Percentiles rank a stretch among this genome's conserved stretches.
phyloP scores from a whole-genome alignment of 2,888 invertebrate genomes.

The Fragum fragum region DNA sequence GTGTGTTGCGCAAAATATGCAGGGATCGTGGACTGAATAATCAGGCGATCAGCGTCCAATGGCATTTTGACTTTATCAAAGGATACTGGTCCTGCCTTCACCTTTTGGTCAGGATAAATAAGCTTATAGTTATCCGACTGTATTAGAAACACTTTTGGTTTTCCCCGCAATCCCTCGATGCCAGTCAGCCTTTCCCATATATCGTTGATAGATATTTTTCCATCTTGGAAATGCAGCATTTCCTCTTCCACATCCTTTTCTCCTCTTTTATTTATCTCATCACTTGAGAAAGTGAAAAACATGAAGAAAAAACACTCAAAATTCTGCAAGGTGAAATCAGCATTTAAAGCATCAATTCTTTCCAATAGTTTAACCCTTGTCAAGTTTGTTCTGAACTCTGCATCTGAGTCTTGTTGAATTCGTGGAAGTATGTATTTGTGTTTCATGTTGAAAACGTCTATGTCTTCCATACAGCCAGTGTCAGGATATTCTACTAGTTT shows the following conservation, averaged over 20 bases:
- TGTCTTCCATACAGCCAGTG: background rate
- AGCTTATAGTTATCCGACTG: slow-evolving; percentile 2
- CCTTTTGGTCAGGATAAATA: background rate
- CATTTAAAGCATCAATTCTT: background rate
- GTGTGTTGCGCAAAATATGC: background rate
- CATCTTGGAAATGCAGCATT: slow-evolving; percentile 5
- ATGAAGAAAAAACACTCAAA: slow-evolving; percentile 25
- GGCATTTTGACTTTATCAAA: background rate
- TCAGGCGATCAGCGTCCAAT: slow-evolving; percentile 10
- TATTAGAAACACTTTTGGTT: slow-evolving; percentile 16
- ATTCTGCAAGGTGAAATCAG: background rate
- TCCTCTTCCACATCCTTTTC: background rate
- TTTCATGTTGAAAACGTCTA: slow-evolving; percentile 12
- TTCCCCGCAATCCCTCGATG: background rate
- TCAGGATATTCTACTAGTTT: background rate
- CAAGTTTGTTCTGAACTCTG: background rate
- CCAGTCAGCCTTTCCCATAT: slow-evolving; percentile 3
- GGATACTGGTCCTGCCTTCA: background rate
- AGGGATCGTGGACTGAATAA: slow-evolving; percentile 22
- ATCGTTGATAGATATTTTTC: background rate
- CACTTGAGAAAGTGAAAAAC: slow-evolving; percentile 3
- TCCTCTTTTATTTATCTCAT: background rate
- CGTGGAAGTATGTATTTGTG: background rate
- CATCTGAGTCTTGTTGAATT: background rate
- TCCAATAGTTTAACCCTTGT: background rate